phyloP scores from a whole-genome alignment of 2,113 vertebrate genomes.

The Apistogramma diplotaenia region DNA sequence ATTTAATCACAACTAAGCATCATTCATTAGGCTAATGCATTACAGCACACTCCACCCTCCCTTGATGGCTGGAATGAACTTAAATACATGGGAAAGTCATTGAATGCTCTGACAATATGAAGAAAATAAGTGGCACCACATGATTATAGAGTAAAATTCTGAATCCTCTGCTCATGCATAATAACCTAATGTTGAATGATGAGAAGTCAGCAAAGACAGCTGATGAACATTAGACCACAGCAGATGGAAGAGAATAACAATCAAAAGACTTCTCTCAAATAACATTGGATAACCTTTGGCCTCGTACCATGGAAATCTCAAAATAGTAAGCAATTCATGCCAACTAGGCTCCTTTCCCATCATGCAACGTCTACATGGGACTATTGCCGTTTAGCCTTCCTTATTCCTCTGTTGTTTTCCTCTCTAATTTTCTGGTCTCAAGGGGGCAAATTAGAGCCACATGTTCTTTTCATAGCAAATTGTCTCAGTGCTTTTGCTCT shows the following conservation, averaged over 20 bases:
- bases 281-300: constrained; percentile 31
- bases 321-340: constrained; percentile 48
- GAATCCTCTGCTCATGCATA: neutral
- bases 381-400: constrained; percentile 22
- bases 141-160: neutral
- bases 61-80: neutral
- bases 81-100: neutral
- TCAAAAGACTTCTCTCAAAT: constrained; percentile 31
- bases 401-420: constrained; percentile 37
- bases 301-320: constrained; percentile 6
- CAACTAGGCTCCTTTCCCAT: constrained; percentile 29
- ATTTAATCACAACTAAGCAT: neutral
- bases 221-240: neutral
- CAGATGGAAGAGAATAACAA: neutral
- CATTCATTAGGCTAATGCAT: neutral
- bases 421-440: constrained; percentile 52
- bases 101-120: neutral
- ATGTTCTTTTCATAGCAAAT: constrained; percentile 60
- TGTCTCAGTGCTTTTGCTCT: constrained; percentile 46
- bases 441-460: constrained; percentile 55
- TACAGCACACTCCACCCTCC: neutral
- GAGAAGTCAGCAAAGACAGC: neutral
- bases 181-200: neutral
- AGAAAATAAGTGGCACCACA: neutral
- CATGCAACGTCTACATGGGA: constrained; percentile 29